A percentile compares a stretch with the other conserved stretches of the same genome.
Evolutionary conservation across 2,797 vertebrate genomes (phyloP).

Genomic region (Enteromius radiatus): DNA sequence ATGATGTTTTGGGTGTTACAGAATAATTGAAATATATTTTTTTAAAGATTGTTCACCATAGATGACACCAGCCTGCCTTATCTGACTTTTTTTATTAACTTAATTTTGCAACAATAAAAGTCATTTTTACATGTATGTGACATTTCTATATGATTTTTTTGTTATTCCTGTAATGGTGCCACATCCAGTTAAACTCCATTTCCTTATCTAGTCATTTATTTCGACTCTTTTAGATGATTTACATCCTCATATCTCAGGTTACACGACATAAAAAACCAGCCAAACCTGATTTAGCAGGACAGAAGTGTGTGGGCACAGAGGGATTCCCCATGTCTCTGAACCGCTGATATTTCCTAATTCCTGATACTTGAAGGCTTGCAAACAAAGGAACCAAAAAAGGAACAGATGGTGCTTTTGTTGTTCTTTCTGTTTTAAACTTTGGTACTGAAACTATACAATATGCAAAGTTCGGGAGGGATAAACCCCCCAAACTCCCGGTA

Average conservation of each 20-base stretch:
- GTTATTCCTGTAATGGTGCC: neutral
- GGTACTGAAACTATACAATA: neutral
- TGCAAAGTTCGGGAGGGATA: neutral
- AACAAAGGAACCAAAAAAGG: slow-evolving; percentile 1
- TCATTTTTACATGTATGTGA: neutral
- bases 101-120: neutral
- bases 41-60: neutral
- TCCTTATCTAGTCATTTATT: too few relatives aligned
- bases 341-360: slow-evolving; percentile 18
- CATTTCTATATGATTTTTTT: neutral
- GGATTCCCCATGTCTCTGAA: neutral
- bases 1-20: neutral
- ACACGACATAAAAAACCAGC: neutral
- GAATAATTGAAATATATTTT: neutral
- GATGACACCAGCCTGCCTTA: neutral
- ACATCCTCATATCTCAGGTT: too few relatives aligned
- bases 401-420: neutral
- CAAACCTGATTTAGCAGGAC: neutral
- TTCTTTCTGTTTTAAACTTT: neutral
- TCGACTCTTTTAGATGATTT: too few relatives aligned
- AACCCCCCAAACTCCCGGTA: neutral
- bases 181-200: neutral
- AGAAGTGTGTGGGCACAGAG: neutral
- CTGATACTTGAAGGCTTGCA: neutral
- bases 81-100: neutral